Conservation (phyloP, 92 coral and sea anemone genomes). For the Parazoanthus swiftii region DNA sequence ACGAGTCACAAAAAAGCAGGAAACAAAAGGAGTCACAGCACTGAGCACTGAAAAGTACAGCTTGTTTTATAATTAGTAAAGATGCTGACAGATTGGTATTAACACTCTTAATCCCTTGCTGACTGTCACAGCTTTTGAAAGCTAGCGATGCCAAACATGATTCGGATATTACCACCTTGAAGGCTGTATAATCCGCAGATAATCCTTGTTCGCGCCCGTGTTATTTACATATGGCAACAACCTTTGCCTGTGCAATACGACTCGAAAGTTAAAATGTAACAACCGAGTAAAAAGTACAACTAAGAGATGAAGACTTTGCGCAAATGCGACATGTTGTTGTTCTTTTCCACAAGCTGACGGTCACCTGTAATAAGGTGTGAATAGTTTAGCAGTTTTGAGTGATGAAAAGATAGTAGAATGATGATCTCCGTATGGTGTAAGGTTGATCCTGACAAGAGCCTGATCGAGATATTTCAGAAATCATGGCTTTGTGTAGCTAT, state of each 20-base stretch:
- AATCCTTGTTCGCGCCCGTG: constrained; percentile 45
- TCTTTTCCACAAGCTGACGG: constrained; percentile 26
- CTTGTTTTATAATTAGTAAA: constrained; percentile 29
- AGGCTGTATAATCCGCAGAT: constrained; percentile 16
- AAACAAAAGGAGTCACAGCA: constrained; percentile 10
- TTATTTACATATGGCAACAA: constrained; percentile 9
- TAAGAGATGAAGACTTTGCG: background rate
- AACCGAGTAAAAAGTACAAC: background rate
- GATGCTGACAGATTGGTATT: constrained; percentile 32
- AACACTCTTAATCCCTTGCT: constrained; percentile 34
- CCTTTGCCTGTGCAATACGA: constrained; percentile 7
- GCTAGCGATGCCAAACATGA: constrained; percentile 39
- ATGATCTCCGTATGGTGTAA: constrained; percentile 5
- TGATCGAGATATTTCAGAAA: constrained; percentile 27
- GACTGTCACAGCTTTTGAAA: constrained; percentile 40
- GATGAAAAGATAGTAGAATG: constrained; percentile 41
- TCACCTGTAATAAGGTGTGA: constrained; percentile 38
- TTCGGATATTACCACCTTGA: constrained; percentile 29
- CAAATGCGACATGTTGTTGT: constrained; percentile 10
- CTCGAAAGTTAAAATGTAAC: constrained; percentile 17
- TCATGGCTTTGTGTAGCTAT: background rate
- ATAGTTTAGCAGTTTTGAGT: constrained; percentile 41
- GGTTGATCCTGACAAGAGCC: constrained; percentile 25
- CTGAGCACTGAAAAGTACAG: background rate
- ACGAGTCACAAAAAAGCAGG: background rate